Percentiles rank a stretch among this genome's conserved stretches.
Conservation (phyloP, 1,140 invertebrate species). For the Drosophila watanabei region DNA sequence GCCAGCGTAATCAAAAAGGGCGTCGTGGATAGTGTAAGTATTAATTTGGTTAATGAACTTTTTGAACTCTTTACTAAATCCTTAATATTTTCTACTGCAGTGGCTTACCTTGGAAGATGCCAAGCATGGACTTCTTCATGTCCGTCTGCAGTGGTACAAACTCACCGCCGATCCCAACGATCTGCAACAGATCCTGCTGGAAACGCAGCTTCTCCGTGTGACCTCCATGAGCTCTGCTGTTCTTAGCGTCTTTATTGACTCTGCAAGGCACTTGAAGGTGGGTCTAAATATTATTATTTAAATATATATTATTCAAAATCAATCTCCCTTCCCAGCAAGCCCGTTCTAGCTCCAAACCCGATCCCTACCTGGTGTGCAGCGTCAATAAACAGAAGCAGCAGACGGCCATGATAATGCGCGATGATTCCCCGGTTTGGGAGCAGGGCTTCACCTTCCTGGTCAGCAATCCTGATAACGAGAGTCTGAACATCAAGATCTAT, state of each 20-base stretch:
- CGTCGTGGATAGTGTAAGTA: conserved; percentile 89
- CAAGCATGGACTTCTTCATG: conserved; percentile 96
- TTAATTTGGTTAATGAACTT: neutral
- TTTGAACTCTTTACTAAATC: neutral
- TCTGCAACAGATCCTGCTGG: conserved; percentile 90
- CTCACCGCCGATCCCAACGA: conserved; percentile 90
- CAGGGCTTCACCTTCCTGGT: conserved; percentile 96
- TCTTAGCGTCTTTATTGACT: conserved; percentile 95
- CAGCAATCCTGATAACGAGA: conserved; percentile 94
- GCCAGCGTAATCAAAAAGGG: conserved; percentile 89
- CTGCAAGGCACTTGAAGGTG: conserved; percentile 95
- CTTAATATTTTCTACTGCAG: conserved; percentile 86
- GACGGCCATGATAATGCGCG: conserved; percentile 90
- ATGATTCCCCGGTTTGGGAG: conserved; percentile 90
- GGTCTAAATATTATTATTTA: neutral
- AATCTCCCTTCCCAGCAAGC: conserved; percentile 87
- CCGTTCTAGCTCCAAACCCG: conserved; percentile 89
- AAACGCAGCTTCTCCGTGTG: conserved; percentile 91
- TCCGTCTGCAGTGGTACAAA: conserved; percentile 95
- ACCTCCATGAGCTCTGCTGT: conserved; percentile 92
- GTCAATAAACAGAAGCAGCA: conserved; percentile 90
- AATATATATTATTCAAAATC: neutral
- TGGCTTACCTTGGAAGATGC: conserved; percentile 97
- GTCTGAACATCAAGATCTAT: conserved; percentile 90
- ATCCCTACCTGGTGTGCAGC: conserved; percentile 91